Evolutionary conservation across 1,140 invertebrate genomes (phyloP), one percentile per base, ranked within the genome.

Genomic region (Eurosta solidaginis): DNA sequence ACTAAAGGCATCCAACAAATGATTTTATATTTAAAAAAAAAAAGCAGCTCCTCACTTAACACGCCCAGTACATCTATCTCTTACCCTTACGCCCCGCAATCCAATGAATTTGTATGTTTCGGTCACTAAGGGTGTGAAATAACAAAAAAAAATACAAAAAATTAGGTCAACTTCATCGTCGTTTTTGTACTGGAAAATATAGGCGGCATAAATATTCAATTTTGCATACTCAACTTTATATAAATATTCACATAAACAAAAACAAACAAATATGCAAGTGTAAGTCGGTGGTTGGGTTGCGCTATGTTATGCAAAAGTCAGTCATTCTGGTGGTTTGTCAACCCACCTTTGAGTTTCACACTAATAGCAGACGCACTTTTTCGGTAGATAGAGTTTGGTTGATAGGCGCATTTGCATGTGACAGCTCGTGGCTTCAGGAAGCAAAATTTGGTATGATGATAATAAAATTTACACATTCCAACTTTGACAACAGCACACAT

Each of bases 381-480:
- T 25, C 59, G 59, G 27, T 68, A 29, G 29, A 33, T n/a, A n/a
- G n/a, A n/a, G n/a, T n/a, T n/a, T n/a, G n/a, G n/a, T n/a, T n/a
- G n/a, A n/a, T n/a, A n/a, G n/a, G n/a, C n/a, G n/a, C n/a, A n/a
- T 33, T 40, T 36, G 59, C 59, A 68, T 20, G 27, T 68, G 59
- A 22, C 59, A 40, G 59, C 27, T 68, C 40, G 59, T 68, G 22
- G 59, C 59, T 40, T 36, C 59, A 68, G 59, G 59, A 68, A 68
- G 59, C 59, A 36, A 9, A 68, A 68, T 40, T 68, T 68, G 17
- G 59, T 40, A 40, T 68, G n/a, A n/a, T n/a, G 59, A 42, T 68
- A 68, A 68, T 68, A 68, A 68, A 68, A 68, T 68, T 40, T 68
- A 68, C 33, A 68, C 33, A 40, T 33, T 40, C 59, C 29, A 68